Conservation (phyloP, 2,797 vertebrate species). For the Oryzias sinensis region DNA sequence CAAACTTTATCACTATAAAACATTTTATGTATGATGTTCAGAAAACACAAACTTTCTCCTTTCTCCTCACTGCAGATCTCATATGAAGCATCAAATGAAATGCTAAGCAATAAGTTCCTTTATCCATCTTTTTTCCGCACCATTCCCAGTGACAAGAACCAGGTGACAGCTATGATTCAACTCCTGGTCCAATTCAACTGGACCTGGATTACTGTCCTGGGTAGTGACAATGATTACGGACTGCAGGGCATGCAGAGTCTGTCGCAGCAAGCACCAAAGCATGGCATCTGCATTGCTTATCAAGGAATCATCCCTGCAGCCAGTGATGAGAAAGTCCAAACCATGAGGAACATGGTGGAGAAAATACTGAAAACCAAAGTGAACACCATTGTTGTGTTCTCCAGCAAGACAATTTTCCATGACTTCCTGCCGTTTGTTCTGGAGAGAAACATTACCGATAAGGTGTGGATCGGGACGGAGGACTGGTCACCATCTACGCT, state of each 20-base stretch:
- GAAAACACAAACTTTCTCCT: neutral
- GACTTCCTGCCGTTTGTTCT: slow-evolving; percentile 75
- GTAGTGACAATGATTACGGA: slow-evolving; percentile 81
- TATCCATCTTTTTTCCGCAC: slow-evolving; percentile 82
- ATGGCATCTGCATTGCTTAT: slow-evolving; percentile 80
- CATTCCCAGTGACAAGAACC: slow-evolving; percentile 80
- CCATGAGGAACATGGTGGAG: slow-evolving; percentile 65
- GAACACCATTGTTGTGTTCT: slow-evolving; percentile 79
- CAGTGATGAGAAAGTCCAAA: slow-evolving; percentile 2
- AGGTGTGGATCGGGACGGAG: slow-evolving; percentile 85
- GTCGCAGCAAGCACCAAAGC: slow-evolving; percentile 36
- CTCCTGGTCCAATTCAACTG: slow-evolving; percentile 76
- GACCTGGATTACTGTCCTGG: slow-evolving; percentile 84
- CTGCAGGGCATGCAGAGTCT: slow-evolving; percentile 74
- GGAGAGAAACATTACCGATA: slow-evolving; percentile 66
- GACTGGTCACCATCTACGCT: slow-evolving; percentile 78
- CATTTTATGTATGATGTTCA: too few relatives aligned
- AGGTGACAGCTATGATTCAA: slow-evolving; percentile 77
- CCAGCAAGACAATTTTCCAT: slow-evolving; percentile 66
- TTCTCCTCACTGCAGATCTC: slow-evolving; percentile 64
- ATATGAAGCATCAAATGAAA: slow-evolving; percentile 77
- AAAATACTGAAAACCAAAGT: slow-evolving; percentile 70
- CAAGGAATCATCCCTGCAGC: slow-evolving; percentile 73
- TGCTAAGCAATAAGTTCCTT: slow-evolving; percentile 73
- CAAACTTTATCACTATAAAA: too few relatives aligned